Evolutionary conservation across 2,113 vertebrate species (phyloP).

Genomic region (Synodontis membranacea): DNA sequence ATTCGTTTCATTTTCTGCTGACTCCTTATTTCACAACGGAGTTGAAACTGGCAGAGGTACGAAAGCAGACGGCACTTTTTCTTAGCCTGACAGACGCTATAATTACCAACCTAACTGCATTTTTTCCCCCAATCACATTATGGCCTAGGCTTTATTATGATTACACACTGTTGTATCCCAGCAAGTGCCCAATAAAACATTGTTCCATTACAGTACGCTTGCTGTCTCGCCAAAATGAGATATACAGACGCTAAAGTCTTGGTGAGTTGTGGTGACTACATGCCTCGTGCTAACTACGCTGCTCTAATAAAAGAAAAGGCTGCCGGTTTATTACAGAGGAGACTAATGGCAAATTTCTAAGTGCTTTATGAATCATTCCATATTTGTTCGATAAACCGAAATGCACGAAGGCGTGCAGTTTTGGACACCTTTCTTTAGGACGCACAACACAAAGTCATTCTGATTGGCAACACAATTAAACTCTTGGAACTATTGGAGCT

Average conservation of each 20-base stretch:
- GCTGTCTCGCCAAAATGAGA: slow-evolving; percentile 56
- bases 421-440: not conserved
- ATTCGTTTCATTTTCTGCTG: slow-evolving; percentile 41
- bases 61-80: slow-evolving; percentile 57
- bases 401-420: not conserved
- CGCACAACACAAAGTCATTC: too few relatives aligned
- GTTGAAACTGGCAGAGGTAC: slow-evolving; percentile 59
- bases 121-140: slow-evolving; percentile 65
- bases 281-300: not conserved
- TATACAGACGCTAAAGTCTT: not conserved
- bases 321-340: not conserved
- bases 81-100: slow-evolving; percentile 64
- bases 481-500: not conserved
- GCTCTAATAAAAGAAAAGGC: slow-evolving; percentile 14
- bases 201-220: slow-evolving; percentile 58
- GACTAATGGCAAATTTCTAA: not conserved
- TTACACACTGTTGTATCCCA: slow-evolving; percentile 66
- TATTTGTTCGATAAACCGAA: not conserved
- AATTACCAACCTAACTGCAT: slow-evolving; percentile 71
- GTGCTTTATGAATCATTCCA: not conserved
- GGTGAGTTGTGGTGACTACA: slow-evolving; percentile 40
- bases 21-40: slow-evolving; percentile 61
- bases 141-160: slow-evolving; percentile 62
- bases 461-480: not conserved
- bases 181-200: slow-evolving; percentile 66